Base-by-base conservation (phyloP, 2,888 invertebrate genomes). In the Caenorhabditis sp. region DNA sequence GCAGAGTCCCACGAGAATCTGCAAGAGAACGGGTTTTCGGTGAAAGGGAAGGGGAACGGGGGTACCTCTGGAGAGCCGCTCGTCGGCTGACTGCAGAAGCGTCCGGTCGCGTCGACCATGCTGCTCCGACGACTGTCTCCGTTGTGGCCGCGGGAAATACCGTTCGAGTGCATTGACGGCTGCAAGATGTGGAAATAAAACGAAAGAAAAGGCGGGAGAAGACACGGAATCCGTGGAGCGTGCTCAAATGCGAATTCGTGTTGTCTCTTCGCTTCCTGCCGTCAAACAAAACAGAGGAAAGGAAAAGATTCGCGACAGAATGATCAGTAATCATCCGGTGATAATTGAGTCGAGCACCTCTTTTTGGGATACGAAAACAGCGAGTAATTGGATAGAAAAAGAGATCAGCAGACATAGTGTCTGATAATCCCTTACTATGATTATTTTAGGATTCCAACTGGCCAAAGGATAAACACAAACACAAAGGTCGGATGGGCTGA, bases 71-170 rank as follows among this genome's bases (percentile, higher is more conserved):
- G 82, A 7, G 74, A 74, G 11, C 84, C 85, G n/a, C 65, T 81
- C 37, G 73, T 83, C 17, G 86, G 86, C 26, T 85, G 77, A 46
- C 83, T 77, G 61, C 85, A 84, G 62, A 86, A 86, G 32, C 84
- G 68, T n/a, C 86, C 86, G 35, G 80, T 78, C 9, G 79, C 76
- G 55, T 86, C 86, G 7, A 86, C 86, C 77, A 83, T 85, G 39
- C 84, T 84, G 56, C 82, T 80, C 20, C 86, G 52, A 8, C 86
- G 78, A 73, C 79, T 79, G 65, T 81, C 81, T n/a, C 79, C 77
- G 35, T 72, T 79, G 48, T 71, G 63, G 15, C 63, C 58, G 41
- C 59, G 50, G 11, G 61, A 55, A 32, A 55, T 70, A 53, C 72
- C 72, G 45, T 77, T 72, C 32, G 77, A 71, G 7, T 72, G 61